Evolutionary conservation across 2,113 vertebrate genomes (phyloP).

Genomic region (Perccottus glenii): DNA sequence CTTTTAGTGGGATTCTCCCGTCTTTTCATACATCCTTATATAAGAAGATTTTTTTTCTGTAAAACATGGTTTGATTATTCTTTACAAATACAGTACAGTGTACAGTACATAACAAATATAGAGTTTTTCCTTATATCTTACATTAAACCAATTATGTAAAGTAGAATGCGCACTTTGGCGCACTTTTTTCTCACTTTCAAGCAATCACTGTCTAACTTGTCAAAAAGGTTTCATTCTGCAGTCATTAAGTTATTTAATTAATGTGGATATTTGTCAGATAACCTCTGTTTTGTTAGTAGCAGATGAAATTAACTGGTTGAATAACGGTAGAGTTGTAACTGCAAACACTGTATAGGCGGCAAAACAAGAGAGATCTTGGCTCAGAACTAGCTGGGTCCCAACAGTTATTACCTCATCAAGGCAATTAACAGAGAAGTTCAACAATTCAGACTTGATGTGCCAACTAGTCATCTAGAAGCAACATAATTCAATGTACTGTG

Average conservation of each 20-base stretch:
- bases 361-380: conserved; percentile 35
- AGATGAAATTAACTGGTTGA: conserved; percentile 44
- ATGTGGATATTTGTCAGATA: conserved; percentile 29
- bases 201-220: conserved; percentile 55
- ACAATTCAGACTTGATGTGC: conserved; percentile 44
- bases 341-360: conserved; percentile 1
- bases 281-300: conserved; percentile 44
- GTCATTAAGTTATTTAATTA: conserved; percentile 47
- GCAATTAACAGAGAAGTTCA: conserved; percentile 21
- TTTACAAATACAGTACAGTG: conserved; percentile 82
- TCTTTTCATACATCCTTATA: conserved; percentile 65
- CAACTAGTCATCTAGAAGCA: conserved; percentile 47
- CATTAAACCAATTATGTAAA: conserved; percentile 67
- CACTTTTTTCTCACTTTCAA: conserved; percentile 45
- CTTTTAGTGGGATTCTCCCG: conserved; percentile 54
- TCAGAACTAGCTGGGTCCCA: conserved; percentile 17
- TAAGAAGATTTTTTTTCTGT: conserved; percentile 59
- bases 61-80: conserved; percentile 73
- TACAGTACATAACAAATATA: conserved; percentile 82
- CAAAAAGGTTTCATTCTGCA: conserved; percentile 44
- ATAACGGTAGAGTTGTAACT: conserved; percentile 20
- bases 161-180: conserved; percentile 59
- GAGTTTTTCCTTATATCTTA: conserved; percentile 65
- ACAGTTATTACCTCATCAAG: conserved; percentile 15
- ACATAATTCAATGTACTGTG: conserved; percentile 63